Evolutionary conservation across 2,888 invertebrate species (phyloP).

Genomic region (Hecatera dysodea): DNA sequence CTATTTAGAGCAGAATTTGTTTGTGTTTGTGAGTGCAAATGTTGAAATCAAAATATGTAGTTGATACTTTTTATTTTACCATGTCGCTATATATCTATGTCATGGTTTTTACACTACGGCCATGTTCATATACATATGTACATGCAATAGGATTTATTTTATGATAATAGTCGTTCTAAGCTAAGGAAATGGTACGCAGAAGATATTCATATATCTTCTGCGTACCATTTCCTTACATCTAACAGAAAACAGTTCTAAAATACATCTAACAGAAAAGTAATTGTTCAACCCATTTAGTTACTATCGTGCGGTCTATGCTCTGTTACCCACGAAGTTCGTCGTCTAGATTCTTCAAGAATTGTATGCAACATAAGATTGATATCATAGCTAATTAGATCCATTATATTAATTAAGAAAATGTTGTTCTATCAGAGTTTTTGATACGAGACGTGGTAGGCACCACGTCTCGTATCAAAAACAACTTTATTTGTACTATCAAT

Average conservation of each 20-base stretch:
- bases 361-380: background rate
- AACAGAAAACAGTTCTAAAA: too few species aligned
- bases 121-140: too few species aligned
- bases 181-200: background rate
- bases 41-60: background rate
- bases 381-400: background rate
- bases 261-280: background rate
- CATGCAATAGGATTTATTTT: background rate
- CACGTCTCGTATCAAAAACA: too few species aligned
- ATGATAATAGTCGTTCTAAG: background rate
- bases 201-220: too few species aligned
- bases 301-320: background rate
- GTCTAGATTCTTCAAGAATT: background rate
- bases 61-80: background rate
- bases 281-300: background rate
- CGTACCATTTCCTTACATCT: too few species aligned
- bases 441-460: background rate
- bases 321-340: background rate
- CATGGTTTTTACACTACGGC: background rate
- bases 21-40: background rate
- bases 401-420: background rate
- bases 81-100: too few species aligned
- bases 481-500: too few species aligned
- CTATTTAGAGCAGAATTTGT: background rate
- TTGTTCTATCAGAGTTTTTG: background rate